Evolutionary conservation across 1,140 invertebrate genomes (phyloP).

Genomic region (Nebria ingens): DNA sequence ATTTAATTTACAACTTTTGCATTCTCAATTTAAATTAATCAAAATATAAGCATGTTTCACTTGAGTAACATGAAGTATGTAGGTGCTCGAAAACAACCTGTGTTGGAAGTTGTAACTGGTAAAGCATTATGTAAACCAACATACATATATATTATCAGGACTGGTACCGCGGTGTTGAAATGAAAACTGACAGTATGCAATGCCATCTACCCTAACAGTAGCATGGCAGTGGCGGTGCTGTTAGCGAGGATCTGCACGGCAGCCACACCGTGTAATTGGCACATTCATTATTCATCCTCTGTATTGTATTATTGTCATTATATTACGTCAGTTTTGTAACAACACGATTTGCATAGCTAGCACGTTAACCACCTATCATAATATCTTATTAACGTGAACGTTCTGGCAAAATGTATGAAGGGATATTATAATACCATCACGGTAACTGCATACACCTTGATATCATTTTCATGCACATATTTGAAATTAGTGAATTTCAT

Average conservation of each 20-base stretch:
- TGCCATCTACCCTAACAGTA: neutral
- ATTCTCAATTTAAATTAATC: neutral
- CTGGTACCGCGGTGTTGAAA: too few relatives aligned
- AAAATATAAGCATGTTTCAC: neutral
- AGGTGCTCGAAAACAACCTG: neutral
- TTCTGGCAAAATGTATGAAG: too few relatives aligned
- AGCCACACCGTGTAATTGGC: neutral
- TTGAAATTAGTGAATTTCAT: neutral
- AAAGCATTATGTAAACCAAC: neutral
- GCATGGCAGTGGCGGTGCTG: too few relatives aligned
- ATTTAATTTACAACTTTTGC: too few relatives aligned
- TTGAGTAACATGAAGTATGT: too few relatives aligned
- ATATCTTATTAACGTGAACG: neutral
- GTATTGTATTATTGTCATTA: neutral
- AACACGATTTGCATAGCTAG: neutral
- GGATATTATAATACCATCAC: too few relatives aligned
- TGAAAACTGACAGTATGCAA: neutral
- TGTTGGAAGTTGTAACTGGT: neutral
- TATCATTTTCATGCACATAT: too few relatives aligned
- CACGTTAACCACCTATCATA: neutral
- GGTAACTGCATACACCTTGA: too few relatives aligned
- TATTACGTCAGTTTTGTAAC: neutral
- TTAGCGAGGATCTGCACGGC: neutral
- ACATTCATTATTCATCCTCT: neutral
- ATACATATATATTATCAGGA: neutral